Conservation (phyloP, 2,797 vertebrate species). For the Mycteria americana region DNA sequence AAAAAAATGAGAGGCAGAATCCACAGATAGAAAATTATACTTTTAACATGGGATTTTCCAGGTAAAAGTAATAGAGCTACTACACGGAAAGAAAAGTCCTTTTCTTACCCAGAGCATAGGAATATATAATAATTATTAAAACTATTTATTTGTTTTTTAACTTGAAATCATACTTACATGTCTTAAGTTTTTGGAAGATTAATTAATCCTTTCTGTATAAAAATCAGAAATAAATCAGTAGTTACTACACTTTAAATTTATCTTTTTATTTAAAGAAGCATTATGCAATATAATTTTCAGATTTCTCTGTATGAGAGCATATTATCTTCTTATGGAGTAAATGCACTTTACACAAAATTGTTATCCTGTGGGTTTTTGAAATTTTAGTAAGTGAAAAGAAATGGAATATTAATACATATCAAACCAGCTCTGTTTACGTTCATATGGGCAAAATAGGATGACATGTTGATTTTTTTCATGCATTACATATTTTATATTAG, state of each 20-base stretch:
- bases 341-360: background rate
- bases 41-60: background rate
- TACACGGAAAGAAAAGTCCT: background rate
- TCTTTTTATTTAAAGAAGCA: background rate
- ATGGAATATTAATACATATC: background rate
- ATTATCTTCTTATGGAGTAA: background rate
- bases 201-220: background rate
- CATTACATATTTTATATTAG: background rate
- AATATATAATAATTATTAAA: background rate
- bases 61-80: background rate
- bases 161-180: background rate
- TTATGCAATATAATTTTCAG: background rate
- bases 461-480: background rate
- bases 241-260: background rate
- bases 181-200: background rate
- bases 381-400: background rate
- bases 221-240: background rate
- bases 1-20: background rate
- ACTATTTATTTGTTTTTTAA: background rate
- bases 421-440: background rate
- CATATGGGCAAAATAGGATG: background rate
- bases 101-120: background rate
- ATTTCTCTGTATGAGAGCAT: background rate
- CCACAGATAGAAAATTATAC: background rate
- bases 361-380: background rate